Conservation (phyloP, 2,797 vertebrate species). For the Aldrovandia affinis region DNA sequence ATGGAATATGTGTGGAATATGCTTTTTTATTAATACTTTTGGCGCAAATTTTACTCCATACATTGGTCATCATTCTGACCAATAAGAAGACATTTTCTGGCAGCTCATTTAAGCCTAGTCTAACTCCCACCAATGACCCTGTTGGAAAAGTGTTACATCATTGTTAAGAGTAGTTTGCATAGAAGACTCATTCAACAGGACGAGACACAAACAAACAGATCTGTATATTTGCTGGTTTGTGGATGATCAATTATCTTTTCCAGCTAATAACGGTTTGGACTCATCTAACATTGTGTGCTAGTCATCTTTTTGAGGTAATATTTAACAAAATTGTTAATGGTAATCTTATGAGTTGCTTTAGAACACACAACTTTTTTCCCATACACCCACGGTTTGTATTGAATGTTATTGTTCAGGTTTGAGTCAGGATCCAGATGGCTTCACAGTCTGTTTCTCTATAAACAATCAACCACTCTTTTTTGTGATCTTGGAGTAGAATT, state of each 20-base stretch:
- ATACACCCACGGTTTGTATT: slow-evolving; percentile 3
- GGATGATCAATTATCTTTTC: too few species aligned
- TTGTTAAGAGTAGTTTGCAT: too few species aligned
- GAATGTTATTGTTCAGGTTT: neutral
- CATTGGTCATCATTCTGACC: neutral
- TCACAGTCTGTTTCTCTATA: neutral
- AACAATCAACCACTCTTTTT: neutral
- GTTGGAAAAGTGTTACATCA: too few species aligned
- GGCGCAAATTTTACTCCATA: too few species aligned
- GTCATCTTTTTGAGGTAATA: neutral
- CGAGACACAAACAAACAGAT: too few species aligned
- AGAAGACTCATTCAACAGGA: too few species aligned
- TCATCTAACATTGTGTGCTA: neutral
- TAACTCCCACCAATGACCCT: too few species aligned
- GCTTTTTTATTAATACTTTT: too few species aligned
- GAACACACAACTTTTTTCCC: neutral
- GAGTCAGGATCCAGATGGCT: slow-evolving; percentile 8
- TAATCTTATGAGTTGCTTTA: neutral
- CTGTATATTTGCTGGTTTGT: too few species aligned
- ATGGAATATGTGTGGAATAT: too few species aligned
- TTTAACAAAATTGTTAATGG: neutral
- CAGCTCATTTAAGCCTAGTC: neutral
- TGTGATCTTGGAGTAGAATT: neutral
- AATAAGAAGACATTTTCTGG: neutral
- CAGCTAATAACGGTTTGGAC: too few species aligned